Evolutionary conservation across 2,113 vertebrate genomes (phyloP).

Genomic region (Phrynosoma blainvillii): DNA sequence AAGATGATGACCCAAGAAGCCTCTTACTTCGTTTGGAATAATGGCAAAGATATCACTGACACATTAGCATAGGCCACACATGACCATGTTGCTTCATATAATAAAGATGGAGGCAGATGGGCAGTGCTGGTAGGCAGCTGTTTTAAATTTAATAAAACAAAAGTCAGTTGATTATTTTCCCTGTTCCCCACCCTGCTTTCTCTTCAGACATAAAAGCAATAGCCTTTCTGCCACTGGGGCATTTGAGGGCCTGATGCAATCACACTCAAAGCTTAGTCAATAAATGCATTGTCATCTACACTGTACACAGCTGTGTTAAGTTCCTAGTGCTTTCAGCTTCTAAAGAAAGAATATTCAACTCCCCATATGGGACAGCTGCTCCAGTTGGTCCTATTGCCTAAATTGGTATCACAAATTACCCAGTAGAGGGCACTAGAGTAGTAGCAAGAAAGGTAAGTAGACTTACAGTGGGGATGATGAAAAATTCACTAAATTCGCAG

Average conservation of each 20-base stretch:
- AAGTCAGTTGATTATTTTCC: conserved; percentile 37
- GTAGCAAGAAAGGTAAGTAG: background rate
- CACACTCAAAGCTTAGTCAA: conserved; percentile 21
- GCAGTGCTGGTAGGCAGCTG: conserved; percentile 54
- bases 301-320: accelerated
- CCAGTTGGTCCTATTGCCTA: accelerated
- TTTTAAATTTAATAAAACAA: conserved; percentile 64
- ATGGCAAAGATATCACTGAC: conserved; percentile 42
- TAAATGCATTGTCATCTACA: conserved; percentile 14
- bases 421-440: conserved; percentile 10
- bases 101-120: conserved; percentile 44
- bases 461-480: background rate
- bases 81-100: conserved; percentile 31
- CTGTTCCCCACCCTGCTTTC: conserved; percentile 2
- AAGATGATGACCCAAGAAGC: conserved; percentile 17
- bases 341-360: background rate
- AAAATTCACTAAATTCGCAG: background rate
- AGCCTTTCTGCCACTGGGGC: background rate
- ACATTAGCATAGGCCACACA: conserved; percentile 38
- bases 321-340: conserved; percentile 19
- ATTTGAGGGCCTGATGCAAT: accelerated
- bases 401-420: background rate
- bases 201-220: conserved; percentile 49
- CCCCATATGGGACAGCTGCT: background rate
- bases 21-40: conserved; percentile 36